Conservation (phyloP, 2,888 invertebrate species). For the Rhogogaster chlorosoma region DNA sequence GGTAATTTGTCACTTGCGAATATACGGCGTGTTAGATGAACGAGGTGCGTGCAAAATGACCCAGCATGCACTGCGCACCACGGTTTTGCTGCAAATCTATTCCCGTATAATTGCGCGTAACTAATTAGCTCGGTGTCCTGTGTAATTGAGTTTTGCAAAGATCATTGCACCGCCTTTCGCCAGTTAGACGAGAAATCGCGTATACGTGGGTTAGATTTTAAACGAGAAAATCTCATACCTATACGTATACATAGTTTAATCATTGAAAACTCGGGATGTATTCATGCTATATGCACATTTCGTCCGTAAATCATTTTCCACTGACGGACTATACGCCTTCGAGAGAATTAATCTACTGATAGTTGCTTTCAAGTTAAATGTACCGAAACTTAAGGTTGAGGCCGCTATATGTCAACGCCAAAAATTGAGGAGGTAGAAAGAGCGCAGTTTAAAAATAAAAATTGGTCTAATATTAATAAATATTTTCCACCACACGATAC, state of each 20-base stretch:
- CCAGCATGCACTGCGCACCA: neutral
- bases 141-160: slow-evolving; percentile 4
- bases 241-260: neutral
- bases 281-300: neutral
- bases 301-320: neutral
- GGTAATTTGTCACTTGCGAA: neutral
- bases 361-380: slow-evolving; percentile 1
- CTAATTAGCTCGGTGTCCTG: slow-evolving; percentile 16
- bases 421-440: neutral
- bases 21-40: neutral
- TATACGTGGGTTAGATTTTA: neutral
- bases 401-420: slow-evolving; percentile 11
- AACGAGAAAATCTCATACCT: neutral
- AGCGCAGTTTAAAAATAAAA: neutral
- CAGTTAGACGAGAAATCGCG: neutral
- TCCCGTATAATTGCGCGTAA: slow-evolving; percentile 19
- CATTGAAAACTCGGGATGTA: neutral
- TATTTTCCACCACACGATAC: neutral
- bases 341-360: slow-evolving; percentile 9
- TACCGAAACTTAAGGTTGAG: slow-evolving; percentile 20
- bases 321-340: neutral
- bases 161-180: neutral
- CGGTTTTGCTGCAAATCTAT: neutral
- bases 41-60: slow-evolving; percentile 11
- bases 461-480: neutral